Evolutionary conservation across 2,113 vertebrate genomes (phyloP).

Genomic region (Cynoglossus semilaevis): DNA sequence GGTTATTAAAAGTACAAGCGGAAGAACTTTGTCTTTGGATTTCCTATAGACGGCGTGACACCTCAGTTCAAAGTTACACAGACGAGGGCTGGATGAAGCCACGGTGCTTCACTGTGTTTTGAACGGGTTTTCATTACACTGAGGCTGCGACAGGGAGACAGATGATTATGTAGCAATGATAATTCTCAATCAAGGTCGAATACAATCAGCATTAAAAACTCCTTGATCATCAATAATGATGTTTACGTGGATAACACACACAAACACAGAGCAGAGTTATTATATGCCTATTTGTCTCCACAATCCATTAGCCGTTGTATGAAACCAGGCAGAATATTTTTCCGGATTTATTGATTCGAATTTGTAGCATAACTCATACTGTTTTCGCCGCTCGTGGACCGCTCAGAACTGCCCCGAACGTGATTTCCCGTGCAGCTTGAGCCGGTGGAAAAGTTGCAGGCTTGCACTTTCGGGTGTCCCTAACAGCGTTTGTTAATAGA

Average conservation of each 20-base stretch:
- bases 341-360: conserved; percentile 61
- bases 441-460: background rate
- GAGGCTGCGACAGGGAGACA: background rate
- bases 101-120: background rate
- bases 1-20: conserved; percentile 14
- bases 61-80: conserved; percentile 11
- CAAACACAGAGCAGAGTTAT: conserved; percentile 38
- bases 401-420: conserved; percentile 35
- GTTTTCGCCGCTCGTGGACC: background rate
- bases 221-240: conserved; percentile 31
- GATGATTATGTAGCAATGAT: conserved; percentile 6
- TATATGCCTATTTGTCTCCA: conserved; percentile 53
- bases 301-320: conserved; percentile 44
- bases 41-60: conserved; percentile 24
- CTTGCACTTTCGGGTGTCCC: background rate
- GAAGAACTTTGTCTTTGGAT: conserved; percentile 10
- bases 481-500: background rate
- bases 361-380: conserved; percentile 61
- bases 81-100: conserved; percentile 20
- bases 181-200: conserved; percentile 17
- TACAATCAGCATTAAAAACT: conserved; percentile 20
- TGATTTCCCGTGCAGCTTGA: conserved; percentile 14
- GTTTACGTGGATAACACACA: conserved; percentile 23
- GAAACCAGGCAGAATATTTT: conserved; percentile 56
- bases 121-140: conserved; percentile 2